Percentiles rank a stretch among this genome's conserved stretches.
Conservation (phyloP, 2,797 vertebrate species). For the Danio aesculapii region DNA sequence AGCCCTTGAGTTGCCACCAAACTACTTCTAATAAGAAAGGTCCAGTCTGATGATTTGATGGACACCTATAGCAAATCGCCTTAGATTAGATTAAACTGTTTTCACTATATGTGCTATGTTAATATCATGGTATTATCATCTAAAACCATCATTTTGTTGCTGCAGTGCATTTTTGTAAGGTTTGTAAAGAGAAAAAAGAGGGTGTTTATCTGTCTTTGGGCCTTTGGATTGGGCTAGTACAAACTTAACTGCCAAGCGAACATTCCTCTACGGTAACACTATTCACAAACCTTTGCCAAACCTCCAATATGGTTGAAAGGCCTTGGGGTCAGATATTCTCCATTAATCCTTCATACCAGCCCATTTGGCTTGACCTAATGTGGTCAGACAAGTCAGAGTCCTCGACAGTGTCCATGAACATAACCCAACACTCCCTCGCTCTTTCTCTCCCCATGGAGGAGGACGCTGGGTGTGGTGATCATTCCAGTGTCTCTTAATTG, state of each 20-base stretch:
- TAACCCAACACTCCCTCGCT: slow-evolving; percentile 23
- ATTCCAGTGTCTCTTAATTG: slow-evolving; percentile 39
- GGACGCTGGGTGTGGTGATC: slow-evolving; percentile 51
- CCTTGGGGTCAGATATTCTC: slow-evolving; percentile 60
- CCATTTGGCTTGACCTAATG: slow-evolving; percentile 52
- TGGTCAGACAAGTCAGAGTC: slow-evolving; percentile 49
- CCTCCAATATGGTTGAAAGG: slow-evolving; percentile 54
- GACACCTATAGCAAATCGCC: not conserved
- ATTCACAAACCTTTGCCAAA: slow-evolving; percentile 63
- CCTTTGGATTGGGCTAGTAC: slow-evolving; percentile 19
- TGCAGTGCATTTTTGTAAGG: not conserved
- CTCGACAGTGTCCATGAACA: slow-evolving; percentile 29
- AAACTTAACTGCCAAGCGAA: slow-evolving; percentile 67
- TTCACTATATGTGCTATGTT: not conserved
- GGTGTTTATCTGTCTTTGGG: slow-evolving; percentile 53
- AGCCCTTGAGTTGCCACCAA: not conserved
- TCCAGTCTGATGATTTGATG: not conserved
- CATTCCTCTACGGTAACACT: slow-evolving; percentile 70
- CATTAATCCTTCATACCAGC: slow-evolving; percentile 47
- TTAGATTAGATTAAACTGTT: not conserved
- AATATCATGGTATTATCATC: not conserved
- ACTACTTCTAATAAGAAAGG: not conserved
- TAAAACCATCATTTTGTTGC: not conserved
- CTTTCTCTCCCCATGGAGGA: slow-evolving; percentile 46
- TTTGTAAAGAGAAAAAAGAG: not conserved